Evolutionary conservation across 1,140 invertebrate species (phyloP).

Genomic region (Hyposmocoma kahamanoa): DNA sequence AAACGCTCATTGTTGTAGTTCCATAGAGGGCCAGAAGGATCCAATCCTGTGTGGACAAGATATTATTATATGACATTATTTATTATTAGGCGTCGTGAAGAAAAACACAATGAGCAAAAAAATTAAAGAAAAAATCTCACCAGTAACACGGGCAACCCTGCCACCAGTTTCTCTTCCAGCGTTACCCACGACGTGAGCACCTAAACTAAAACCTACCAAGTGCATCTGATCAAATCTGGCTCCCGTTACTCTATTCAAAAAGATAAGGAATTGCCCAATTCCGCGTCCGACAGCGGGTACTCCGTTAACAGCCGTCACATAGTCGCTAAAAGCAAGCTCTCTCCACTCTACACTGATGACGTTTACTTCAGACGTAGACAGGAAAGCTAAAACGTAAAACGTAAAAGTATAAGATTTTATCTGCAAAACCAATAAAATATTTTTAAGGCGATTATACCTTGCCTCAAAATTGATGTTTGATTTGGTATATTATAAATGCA

Average conservation of each 20-base stretch:
- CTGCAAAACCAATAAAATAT: too few relatives aligned
- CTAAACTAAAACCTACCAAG: conserved; percentile 88
- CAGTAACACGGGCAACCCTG: conserved; percentile 23
- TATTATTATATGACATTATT: too few relatives aligned
- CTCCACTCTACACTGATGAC: conserved; percentile 78
- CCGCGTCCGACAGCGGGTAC: conserved; percentile 48
- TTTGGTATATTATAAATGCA: too few relatives aligned
- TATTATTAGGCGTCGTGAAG: too few relatives aligned
- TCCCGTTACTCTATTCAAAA: conserved; percentile 25
- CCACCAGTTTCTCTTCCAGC: conserved; percentile 57
- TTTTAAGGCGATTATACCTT: too few relatives aligned
- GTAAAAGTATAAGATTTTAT: too few relatives aligned
- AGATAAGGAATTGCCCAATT: conserved; percentile 56
- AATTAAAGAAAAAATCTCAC: too few relatives aligned
- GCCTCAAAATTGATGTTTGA: too few relatives aligned
- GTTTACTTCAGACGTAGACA: too few relatives aligned
- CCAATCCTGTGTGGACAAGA: conserved; percentile 28
- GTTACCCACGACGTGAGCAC: conserved; percentile 91
- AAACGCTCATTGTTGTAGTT: conserved; percentile 57
- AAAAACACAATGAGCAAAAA: too few relatives aligned
- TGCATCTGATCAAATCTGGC: conserved; percentile 75
- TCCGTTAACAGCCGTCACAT: conserved; percentile 52
- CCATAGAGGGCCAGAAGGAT: conserved; percentile 69
- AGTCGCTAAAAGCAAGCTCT: conserved; percentile 56
- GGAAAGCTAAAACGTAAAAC: too few relatives aligned